phyloP scores from a whole-genome alignment of 2,113 vertebrate species.

The Rhagologus leucostigma region DNA sequence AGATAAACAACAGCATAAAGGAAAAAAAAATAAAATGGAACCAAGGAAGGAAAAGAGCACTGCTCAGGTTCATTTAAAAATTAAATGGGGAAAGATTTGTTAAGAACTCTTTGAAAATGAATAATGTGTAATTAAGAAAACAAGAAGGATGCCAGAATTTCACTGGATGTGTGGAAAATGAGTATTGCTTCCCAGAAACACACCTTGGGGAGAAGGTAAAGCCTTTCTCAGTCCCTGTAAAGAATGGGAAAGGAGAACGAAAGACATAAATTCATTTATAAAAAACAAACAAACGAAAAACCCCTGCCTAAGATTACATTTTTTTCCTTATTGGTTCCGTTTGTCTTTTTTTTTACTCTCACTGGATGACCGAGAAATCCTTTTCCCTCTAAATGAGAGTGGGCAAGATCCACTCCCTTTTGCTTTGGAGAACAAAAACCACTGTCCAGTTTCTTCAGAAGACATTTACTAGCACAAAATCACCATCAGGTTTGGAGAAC shows the following conservation, averaged over 20 bases:
- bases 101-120: neutral
- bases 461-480: neutral
- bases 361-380: neutral
- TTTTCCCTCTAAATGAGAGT: neutral
- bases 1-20: neutral
- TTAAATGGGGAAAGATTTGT: neutral
- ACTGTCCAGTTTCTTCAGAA: neutral
- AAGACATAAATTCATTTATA: neutral
- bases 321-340: neutral
- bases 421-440: neutral
- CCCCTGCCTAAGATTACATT: neutral
- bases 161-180: no score
- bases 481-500: neutral
- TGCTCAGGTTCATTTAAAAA: neutral
- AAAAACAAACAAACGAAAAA: neutral
- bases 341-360: neutral
- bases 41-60: neutral
- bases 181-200: neutral
- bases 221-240: neutral
- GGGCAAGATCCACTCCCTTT: neutral
- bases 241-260: neutral
- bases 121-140: neutral
- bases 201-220: neutral
- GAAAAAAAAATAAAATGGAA: neutral
- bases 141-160: neutral